Evolutionary conservation across 2,113 vertebrate genomes (phyloP), one percentile per base, ranked within the genome.

Genomic region (Panthera uncia): DNA sequence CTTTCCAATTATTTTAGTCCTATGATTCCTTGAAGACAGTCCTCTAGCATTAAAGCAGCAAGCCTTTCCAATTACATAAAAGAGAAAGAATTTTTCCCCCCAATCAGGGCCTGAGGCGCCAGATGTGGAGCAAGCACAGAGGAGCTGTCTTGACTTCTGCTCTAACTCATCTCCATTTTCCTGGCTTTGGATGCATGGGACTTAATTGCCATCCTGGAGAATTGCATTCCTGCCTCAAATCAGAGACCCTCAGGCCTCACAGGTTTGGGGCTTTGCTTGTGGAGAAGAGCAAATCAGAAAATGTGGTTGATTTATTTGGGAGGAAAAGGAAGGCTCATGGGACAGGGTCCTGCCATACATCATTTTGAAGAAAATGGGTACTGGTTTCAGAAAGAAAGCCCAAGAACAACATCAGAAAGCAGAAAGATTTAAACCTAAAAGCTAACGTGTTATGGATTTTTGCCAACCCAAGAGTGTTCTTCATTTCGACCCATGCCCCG

Each of bases 61-160:
- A 85, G 78, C 65, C 73, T 78, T 76, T 27, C 31, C 41, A 61
- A 5, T 84, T 48, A 57, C 1, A 18, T 45, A 36, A 41, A 15
- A 15, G 27, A 27, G 7, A 73, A 76, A 45, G 27, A 74, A 3
- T 0, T 23, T 11, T 69, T 21, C 11, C 18, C 6, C 16, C 7
- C 38, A 11, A n/a, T 31, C 29, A 27, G 55, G 15, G 45, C 12
- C 4, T 8, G 16, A 41, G 31, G 18, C 48, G 10, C 31, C 0
- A 0, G 14, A 11, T 15, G 48, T 18, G 15, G 50, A 0, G 27
- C 13, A 25, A 23, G 31, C 23, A n/a, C 5, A 0, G 13, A 33
- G 33, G 61, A 12, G 45, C 33, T 52, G 41, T 13, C 29, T 33
- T 33, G 36, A 31, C 41, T 63, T 66, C 25, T 73, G 18, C 18